Evolutionary conservation across 2,797 vertebrate species (phyloP), one percentile per base, ranked within the genome.

Genomic region (Lagocephalus sceleratus): DNA sequence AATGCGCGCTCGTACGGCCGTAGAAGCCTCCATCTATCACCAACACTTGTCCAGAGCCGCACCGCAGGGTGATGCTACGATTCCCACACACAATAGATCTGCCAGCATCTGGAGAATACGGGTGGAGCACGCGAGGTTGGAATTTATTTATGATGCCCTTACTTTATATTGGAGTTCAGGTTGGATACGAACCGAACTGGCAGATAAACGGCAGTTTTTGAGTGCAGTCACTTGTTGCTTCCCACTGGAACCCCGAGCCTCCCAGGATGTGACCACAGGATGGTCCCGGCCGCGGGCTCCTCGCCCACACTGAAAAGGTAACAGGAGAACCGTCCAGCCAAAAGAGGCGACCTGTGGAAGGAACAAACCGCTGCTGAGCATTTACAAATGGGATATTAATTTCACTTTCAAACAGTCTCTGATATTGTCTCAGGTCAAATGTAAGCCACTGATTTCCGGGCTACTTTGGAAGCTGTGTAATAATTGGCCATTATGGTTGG

Each of bases 251-350:
- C 16, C 73, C 82, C 0, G 89, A 84, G 20, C 90, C 79, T 69
- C 81, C 89, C 53, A 80, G 26, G 20, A 95, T 83, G 79, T 91
- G 85, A 41, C 90, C 92, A 1, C 94, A 97, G 0, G 63, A 42
- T 3, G 82, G 57, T 3, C 44, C 69, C 0, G 70, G 47, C 4
- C 66, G 48, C 6, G 87, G 87, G 6, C 79, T 77, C 20, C 48
- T 48, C 2, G 51, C 60, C 93, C 93, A 95, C 55, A 92, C 91
- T 44, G 85, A 90, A 59, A 91, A 96, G 60, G 67, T 92, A 60
- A 93, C 58, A 5, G 80, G 75, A 21, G 92, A 93, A 29, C 85
- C 87, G 59, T 97, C 91, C 73, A 97, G 68, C 95, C 95, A 97
- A 47, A 67, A 86, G 32, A 92, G 23, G 8, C 49, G 54, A 55